Base-by-base conservation (phyloP, 2,888 invertebrate genomes). In the Amiota communis region DNA sequence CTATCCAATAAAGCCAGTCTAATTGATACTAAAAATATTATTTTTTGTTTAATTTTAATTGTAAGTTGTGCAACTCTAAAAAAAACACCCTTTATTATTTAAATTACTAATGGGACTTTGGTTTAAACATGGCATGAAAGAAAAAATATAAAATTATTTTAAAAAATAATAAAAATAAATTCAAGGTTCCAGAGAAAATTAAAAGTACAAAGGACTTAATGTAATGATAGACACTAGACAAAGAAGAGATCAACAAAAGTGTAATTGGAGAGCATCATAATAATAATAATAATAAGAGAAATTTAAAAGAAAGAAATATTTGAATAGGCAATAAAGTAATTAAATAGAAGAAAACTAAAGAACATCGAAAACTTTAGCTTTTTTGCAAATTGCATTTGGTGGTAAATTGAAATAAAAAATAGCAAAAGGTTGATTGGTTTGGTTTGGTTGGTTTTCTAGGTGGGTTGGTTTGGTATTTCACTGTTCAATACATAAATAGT, bases 381-480 rank as follows among this genome's bases (percentile, higher is more conserved):
- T 36, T 36, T 68, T 73, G 47, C 74, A 36, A 75, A 76, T 73
- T 68, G 59, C 13, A 75, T 65, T 72, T 56, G n/a, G 36, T 49
- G 68, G 46, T 36, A 53, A n/a, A 51, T 61, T 51, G 20, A 59
- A 59, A 59, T 53, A 15, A 53, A 15, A 53, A 59, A 59, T 15
- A 59, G 59, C 15, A 59, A 20, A 59, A 36, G 36, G 36, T 36
- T 36, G 3, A 11, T 51, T n/a, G 53, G 12, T 4, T 51, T n/a
- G 59, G 59, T 59, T 59, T 59, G 11, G n/a, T 15, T 59, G 59
- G 59, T 59, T 59, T 10, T 59, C 20, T n/a, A n/a, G 12, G 12
- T 51, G 3, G 51, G 51, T n/a, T 51, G n/a, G 13, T 51, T n/a
- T 51, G 53, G 53, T 51, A 51, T 51, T n/a, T n/a, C 53, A 8